Evolutionary conservation across 1,140 invertebrate genomes (phyloP), one percentile per base, ranked within the genome.

Genomic region (Piezodorus guildinii): DNA sequence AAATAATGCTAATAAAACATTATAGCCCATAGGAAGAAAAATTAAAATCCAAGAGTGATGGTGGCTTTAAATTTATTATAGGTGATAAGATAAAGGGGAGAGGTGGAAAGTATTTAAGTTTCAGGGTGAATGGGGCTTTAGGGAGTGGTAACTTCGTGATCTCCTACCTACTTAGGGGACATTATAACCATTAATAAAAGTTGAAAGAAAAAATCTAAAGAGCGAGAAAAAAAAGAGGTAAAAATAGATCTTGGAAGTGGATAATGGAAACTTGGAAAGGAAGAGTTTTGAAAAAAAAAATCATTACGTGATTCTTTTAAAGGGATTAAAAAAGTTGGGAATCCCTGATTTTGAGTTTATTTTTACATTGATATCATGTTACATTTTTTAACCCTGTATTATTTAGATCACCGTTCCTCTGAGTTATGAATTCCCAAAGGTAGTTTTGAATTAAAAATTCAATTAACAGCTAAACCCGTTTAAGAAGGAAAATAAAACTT

Each of bases 101-200:
- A 52, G 21, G 16, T 19, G 51, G 19, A 14, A 21, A 52, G 21
- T 17, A 52, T 17, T 52, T 52, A 52, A 52, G 51, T 52, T 52
- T 52, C n/a, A n/a, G 16, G 51, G n/a, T 52, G 51, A 52, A 23
- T 52, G 51, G 51, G 19, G 51, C 51, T 52, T 52, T 52, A 52
- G 51, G n/a, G 19, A 52, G n/a, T 52, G 45, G 17, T 52, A 52
- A 52, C 51, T 52, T 52, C 51, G n/a, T 23, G 51, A 52, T 52
- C 51, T 52, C 21, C n/a, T n/a, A 21, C 19, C 51, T 52, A n/a
- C 51, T 52, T 23, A 23, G 17, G 45, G 45, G 15, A 52, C 51
- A 52, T 52, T 52, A 52, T 52, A 52, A 23, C 51, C 51, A 52
- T 52, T 52, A 52, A 52, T 52, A 52, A 52, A 52, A 52, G 51